These are phyloP conservation scores for Indicator indicator DNA, from an alignment of 2,113 vertebrate species.

Conservation along the genomic window DNA sequence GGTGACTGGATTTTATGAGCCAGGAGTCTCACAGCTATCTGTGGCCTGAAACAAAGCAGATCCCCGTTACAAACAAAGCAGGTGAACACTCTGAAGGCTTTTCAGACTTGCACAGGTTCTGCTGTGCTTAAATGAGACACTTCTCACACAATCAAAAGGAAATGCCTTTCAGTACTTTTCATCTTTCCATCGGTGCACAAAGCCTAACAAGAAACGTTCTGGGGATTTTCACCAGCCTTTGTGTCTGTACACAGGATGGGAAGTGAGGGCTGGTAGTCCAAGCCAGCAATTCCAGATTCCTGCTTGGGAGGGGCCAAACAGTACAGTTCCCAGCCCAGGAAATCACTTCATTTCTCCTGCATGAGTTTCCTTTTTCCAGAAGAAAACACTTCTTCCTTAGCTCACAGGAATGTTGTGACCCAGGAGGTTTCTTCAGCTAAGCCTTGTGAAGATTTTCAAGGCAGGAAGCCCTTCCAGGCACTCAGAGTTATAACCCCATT, in stretches of 20 bases:
- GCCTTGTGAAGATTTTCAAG: not conserved
- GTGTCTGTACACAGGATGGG: not conserved
- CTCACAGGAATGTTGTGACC: not conserved
- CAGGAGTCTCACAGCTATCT: constrained; percentile 90
- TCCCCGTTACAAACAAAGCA: not conserved
- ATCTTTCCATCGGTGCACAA: not conserved
- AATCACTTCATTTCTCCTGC: not conserved
- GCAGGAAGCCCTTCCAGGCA: not conserved
- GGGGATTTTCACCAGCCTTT: not conserved
- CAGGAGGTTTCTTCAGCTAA: not conserved
- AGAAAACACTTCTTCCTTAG: not conserved
- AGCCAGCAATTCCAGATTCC: constrained; percentile 22
- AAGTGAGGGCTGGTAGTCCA: not conserved
- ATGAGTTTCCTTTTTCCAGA: not conserved
- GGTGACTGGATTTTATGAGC: constrained; percentile 97
- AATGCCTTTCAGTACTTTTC: not conserved
- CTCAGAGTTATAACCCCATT: not conserved
- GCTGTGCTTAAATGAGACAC: not conserved
- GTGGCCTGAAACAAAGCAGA: constrained; percentile 81
- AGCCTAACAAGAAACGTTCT: not conserved
- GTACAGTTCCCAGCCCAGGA: not conserved
- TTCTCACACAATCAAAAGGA: not conserved
- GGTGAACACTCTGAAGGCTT: fast-evolving
- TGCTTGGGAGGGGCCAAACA: not conserved
- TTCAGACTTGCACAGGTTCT: not conserved